Evolutionary conservation across 2,113 vertebrate genomes (phyloP).

Genomic region (Pelodiscus sinensis): DNA sequence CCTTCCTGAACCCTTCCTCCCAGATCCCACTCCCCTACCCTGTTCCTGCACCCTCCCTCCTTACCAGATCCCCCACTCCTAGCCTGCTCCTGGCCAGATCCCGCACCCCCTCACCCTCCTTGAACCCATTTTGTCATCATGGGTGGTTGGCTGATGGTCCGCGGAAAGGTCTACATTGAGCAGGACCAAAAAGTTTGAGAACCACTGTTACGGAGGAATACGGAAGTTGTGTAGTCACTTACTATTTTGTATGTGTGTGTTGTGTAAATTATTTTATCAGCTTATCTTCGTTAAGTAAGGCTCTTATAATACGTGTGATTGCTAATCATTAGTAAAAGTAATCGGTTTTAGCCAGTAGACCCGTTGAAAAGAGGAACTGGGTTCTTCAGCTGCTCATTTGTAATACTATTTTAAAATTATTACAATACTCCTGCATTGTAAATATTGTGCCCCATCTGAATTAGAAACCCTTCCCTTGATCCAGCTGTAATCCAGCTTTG

Average conservation of each 20-base stretch:
- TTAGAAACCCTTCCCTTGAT: background rate
- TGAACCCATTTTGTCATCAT: too few species aligned
- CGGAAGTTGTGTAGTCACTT: conserved; percentile 21
- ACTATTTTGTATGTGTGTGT: background rate
- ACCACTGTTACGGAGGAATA: conserved; percentile 17
- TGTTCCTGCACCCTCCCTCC: too few species aligned
- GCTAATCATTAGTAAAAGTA: background rate
- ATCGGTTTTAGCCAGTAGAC: background rate
- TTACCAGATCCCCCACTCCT: too few species aligned
- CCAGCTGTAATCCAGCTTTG: background rate
- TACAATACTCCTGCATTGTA: background rate
- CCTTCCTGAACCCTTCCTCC: too few species aligned
- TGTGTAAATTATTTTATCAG: background rate
- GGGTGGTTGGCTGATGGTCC: too few species aligned
- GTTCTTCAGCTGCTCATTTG: background rate
- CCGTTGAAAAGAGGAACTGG: background rate
- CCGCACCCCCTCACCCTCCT: too few species aligned
- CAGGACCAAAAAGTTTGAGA: too few species aligned
- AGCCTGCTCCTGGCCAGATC: too few species aligned
- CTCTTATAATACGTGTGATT: background rate
- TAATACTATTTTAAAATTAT: background rate
- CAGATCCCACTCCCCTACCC: too few species aligned
- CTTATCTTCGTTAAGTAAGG: background rate
- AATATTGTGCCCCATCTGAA: background rate
- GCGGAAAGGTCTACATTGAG: too few species aligned